Percentiles rank a stretch among this genome's conserved stretches.
phyloP scores from a whole-genome alignment of 2,797 vertebrate genomes.

The Pampus argenteus region DNA sequence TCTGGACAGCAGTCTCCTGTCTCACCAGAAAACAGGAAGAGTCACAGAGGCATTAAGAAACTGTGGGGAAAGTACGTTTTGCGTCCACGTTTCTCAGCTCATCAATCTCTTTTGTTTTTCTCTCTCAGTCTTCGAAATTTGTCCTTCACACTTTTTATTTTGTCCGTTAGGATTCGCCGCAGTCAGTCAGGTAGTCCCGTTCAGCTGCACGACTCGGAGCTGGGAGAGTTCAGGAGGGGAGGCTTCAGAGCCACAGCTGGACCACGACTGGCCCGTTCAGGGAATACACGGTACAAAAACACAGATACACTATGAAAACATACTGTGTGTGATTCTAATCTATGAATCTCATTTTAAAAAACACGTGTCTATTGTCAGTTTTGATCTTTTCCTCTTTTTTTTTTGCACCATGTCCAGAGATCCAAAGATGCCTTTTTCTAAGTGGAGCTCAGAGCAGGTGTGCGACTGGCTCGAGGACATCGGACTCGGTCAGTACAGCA shows the following conservation, averaged over 20 bases:
- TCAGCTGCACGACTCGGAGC: constrained; percentile 87
- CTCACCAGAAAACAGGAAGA: constrained; percentile 91
- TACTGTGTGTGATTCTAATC: background rate
- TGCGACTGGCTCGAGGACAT: constrained; percentile 95
- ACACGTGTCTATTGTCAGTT: background rate
- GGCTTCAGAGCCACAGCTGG: constrained; percentile 94
- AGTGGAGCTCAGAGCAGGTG: constrained; percentile 94
- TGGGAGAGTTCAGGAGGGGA: constrained; percentile 92
- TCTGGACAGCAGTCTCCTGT: constrained; percentile 90
- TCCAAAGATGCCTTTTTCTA: constrained; percentile 89
- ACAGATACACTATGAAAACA: background rate
- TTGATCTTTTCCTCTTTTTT: background rate
- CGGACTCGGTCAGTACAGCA: constrained; percentile 91
- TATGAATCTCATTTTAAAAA: background rate
- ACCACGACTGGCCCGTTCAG: constrained; percentile 88
- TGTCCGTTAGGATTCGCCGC: constrained; percentile 90
- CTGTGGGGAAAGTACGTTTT: constrained; percentile 97
- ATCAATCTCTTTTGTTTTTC: background rate
- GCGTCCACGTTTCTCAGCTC: no score
- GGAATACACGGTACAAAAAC: constrained; percentile 74
- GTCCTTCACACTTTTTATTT: background rate
- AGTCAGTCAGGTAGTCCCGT: constrained; percentile 94
- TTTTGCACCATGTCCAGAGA: constrained; percentile 83
- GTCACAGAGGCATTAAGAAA: constrained; percentile 93
- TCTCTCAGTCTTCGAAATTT: background rate